Conservation (phyloP, 92 coral and sea anemone species). For the Hydrozoanthus gracilis region DNA sequence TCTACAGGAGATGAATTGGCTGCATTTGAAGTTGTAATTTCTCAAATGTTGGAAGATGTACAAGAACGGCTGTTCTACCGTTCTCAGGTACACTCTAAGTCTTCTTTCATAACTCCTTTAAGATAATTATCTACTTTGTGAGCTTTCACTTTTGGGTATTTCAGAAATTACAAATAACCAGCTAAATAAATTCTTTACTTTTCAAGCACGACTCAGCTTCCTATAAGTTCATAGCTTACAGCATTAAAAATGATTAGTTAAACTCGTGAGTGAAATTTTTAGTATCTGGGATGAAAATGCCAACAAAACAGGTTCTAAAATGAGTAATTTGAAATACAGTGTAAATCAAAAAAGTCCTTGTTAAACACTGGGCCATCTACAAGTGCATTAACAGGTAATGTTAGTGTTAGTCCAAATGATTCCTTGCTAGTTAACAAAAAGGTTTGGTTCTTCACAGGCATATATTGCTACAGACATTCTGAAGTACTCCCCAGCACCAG, state of each 20-base stretch:
- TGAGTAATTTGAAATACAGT: no score
- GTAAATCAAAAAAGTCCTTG: not conserved
- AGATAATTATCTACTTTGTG: not conserved
- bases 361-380: not conserved
- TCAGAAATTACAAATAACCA: no score
- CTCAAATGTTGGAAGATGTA: slow-evolving; percentile 98
- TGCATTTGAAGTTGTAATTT: slow-evolving; percentile 89
- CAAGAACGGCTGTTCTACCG: slow-evolving; percentile 96
- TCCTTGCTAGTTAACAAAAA: not conserved
- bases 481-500: slow-evolving; percentile 96
- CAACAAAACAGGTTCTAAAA: no score
- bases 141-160: not conserved
- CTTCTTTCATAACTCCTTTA: not conserved
- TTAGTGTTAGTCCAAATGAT: not conserved
- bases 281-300: no score
- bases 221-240: no score
- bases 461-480: slow-evolving; percentile 92
- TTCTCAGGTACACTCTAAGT: slow-evolving; percentile 76
- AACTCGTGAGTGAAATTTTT: no score
- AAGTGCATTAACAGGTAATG: no score
- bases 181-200: no score
- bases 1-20: slow-evolving; percentile 87
- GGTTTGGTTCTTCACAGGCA: slow-evolving; percentile 55
- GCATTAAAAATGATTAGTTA: no score
- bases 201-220: no score